Percentiles rank a stretch among this genome's conserved stretches.
These are phyloP conservation scores for Coptodon rendalli DNA, from an alignment of 2,113 vertebrate genomes.

Conservation along the genomic window DNA sequence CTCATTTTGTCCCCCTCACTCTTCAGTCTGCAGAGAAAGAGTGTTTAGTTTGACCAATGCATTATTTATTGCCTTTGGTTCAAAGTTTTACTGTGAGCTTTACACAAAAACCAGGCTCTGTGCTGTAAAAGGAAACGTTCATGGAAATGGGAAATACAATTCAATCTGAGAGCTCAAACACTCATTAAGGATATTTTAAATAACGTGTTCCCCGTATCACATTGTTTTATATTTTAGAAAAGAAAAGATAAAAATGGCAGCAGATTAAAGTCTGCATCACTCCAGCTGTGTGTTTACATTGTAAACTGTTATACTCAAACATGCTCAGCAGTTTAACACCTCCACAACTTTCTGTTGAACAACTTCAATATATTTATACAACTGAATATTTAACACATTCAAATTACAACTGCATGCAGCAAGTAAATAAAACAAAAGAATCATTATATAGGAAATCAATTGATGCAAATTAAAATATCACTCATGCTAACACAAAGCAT, in stretches of 20 bases:
- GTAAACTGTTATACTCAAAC: background rate
- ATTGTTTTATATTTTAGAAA: background rate
- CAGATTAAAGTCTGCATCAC: background rate
- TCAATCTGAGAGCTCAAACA: background rate
- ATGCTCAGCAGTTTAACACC: background rate
- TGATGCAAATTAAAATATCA: background rate
- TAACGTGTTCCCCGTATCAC: accelerated
- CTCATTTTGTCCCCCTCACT: background rate
- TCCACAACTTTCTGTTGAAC: background rate
- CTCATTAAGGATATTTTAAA: background rate
- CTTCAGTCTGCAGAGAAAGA: background rate
- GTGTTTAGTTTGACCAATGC: background rate
- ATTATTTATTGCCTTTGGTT: background rate
- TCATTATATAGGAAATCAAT: accelerated
- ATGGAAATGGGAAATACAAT: background rate
- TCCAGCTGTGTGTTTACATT: accelerated
- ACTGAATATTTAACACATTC: background rate
- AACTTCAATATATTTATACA: background rate
- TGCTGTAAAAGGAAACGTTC: background rate
- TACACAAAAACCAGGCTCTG: background rate
- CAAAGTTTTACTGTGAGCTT: background rate
- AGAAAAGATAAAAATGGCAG: background rate
- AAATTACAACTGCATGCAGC: accelerated
- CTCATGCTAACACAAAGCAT: background rate
- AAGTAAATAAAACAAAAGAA: background rate